Percentiles rank a stretch among this genome's conserved stretches.
These are phyloP conservation scores for Physella acuta DNA, from an alignment of 1,140 invertebrate species.

Conservation along the genomic window DNA sequence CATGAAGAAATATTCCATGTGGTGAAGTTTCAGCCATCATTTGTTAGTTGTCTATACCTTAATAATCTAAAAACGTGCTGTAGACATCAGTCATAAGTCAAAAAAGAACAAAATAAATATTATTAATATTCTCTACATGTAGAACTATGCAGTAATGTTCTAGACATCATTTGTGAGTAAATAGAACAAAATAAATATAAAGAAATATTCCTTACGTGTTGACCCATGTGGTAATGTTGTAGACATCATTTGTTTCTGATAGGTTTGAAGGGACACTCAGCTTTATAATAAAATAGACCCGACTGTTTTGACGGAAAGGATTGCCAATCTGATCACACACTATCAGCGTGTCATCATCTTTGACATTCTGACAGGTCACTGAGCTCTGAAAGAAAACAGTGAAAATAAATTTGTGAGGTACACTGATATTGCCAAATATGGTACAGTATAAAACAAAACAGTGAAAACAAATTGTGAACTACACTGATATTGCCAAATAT, in stretches of 20 bases:
- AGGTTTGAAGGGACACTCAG: conserved; percentile 26
- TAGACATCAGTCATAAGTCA: conserved; percentile 26
- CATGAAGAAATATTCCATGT: too few relatives aligned
- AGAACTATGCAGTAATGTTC: too few relatives aligned
- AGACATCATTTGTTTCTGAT: conserved; percentile 22
- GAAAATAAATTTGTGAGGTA: too few relatives aligned
- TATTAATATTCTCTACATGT: neutral
- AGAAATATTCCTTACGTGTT: conserved; percentile 74
- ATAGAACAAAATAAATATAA: neutral
- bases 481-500: too few relatives aligned
- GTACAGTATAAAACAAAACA: too few relatives aligned
- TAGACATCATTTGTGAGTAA: too few relatives aligned
- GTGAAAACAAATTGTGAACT: too few relatives aligned
- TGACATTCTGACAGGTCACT: conserved; percentile 27
- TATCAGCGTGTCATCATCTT: conserved; percentile 29
- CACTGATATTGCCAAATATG: too few relatives aligned
- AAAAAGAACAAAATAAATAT: neutral
- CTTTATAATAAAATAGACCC: conserved; percentile 34
- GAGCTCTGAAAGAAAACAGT: conserved; percentile 31
- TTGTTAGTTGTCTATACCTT: too few relatives aligned
- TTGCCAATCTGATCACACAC: conserved; percentile 84
- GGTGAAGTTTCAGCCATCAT: too few relatives aligned
- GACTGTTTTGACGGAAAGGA: conserved; percentile 71
- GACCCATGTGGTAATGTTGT: conserved; percentile 34
- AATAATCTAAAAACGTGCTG: too few relatives aligned